phyloP scores from a whole-genome alignment of 2,888 invertebrate species.

The Lasioglossum oenotherae region DNA sequence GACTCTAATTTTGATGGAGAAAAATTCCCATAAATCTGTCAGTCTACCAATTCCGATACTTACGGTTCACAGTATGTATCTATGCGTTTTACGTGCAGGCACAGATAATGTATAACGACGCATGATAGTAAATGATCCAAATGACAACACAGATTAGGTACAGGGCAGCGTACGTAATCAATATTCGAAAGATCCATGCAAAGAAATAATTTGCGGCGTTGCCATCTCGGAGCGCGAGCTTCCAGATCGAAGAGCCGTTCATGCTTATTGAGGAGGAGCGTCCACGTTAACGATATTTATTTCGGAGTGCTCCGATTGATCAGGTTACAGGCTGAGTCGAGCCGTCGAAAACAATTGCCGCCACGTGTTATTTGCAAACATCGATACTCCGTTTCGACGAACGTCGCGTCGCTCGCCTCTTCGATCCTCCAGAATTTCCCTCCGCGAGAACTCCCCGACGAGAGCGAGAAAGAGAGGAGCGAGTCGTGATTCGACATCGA shows the following conservation, averaged over 20 bases:
- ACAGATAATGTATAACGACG: constrained; percentile 75
- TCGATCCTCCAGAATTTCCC: background rate
- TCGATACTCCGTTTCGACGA: background rate
- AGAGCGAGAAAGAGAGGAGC: background rate
- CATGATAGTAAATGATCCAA: constrained; percentile 78
- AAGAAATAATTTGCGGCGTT: constrained; percentile 64
- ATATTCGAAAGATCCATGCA: constrained; percentile 69
- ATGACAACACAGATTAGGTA: constrained; percentile 73
- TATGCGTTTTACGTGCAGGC: constrained; percentile 59
- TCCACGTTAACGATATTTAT: background rate
- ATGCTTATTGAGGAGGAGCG: constrained; percentile 22
- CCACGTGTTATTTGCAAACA: constrained; percentile 24
- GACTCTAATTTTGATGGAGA: background rate
- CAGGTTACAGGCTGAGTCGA: constrained; percentile 8
- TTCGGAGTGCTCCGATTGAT: constrained; percentile 27
- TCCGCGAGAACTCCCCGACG: constrained; percentile 24
- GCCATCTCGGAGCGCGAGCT: constrained; percentile 16
- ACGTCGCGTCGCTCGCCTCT: background rate
- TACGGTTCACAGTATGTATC: background rate
- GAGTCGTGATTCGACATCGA: constrained; percentile 36
- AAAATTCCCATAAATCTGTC: background rate
- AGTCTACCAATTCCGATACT: background rate
- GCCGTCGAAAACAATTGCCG: constrained; percentile 28
- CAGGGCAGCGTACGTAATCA: constrained; percentile 71
- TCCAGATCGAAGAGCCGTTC: constrained; percentile 58